phyloP scores from a whole-genome alignment of 2,888 invertebrate species.

The Eilema sororculum region DNA sequence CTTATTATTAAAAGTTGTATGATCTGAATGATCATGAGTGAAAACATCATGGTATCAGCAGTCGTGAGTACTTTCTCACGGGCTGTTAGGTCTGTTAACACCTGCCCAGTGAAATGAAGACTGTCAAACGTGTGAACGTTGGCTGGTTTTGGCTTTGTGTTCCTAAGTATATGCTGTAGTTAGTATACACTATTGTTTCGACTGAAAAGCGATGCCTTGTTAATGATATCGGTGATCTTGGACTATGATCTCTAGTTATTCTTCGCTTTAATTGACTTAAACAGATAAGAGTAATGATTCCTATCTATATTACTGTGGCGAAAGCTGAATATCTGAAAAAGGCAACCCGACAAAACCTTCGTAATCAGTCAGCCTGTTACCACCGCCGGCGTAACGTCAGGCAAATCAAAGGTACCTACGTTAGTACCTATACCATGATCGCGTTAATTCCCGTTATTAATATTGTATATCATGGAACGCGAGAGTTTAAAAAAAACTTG shows the following conservation, averaged over 20 bases:
- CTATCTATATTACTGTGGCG: no score
- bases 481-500: no score
- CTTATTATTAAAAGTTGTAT: no score
- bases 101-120: conserved; percentile 41
- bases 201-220: conserved; percentile 10
- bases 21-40: conserved; percentile 47
- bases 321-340: no score
- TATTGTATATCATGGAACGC: no score
- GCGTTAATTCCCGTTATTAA: no score
- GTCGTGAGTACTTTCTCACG: conserved; percentile 73
- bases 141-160: conserved; percentile 12
- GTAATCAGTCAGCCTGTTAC: no score
- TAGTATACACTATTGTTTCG: conserved; percentile 1
- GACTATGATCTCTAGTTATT: background rate
- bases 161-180: background rate
- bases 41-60: conserved; percentile 60
- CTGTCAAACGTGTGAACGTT: conserved; percentile 34
- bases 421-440: no score
- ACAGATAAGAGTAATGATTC: no score
- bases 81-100: conserved; percentile 39
- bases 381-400: no score
- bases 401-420: no score
- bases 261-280: background rate
- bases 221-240: background rate
- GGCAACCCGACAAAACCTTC: no score